These are phyloP conservation scores for Chanos chanos DNA, from an alignment of 2,797 vertebrate genomes.

Conservation along the genomic window DNA sequence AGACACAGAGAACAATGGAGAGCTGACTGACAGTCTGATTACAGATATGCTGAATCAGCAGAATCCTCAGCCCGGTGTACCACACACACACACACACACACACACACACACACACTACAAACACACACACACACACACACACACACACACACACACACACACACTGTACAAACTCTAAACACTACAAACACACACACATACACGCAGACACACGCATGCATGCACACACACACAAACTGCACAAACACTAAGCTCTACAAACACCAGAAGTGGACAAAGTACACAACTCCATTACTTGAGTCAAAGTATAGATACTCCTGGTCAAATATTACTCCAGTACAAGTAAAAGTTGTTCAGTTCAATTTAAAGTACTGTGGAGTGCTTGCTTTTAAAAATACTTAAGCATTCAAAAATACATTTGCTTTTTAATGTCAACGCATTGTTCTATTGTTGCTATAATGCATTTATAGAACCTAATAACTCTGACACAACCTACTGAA, in stretches of 20 bases:
- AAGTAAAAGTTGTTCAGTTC: too few relatives aligned
- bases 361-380: too few relatives aligned
- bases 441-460: too few relatives aligned
- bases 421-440: too few relatives aligned
- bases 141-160: neutral
- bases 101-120: slow-evolving; percentile 5
- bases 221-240: slow-evolving; percentile 9
- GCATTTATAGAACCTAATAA: too few relatives aligned
- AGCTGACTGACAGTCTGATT: slow-evolving; percentile 25
- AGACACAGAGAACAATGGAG: slow-evolving; percentile 33
- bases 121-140: slow-evolving; percentile 4
- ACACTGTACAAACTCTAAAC: neutral
- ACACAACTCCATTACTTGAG: neutral
- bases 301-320: neutral
- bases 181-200: neutral
- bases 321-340: too few relatives aligned
- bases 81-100: neutral
- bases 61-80: slow-evolving; percentile 14
- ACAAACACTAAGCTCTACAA: slow-evolving; percentile 1
- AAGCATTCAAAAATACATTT: too few relatives aligned
- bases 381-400: too few relatives aligned
- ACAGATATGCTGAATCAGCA: slow-evolving; percentile 41
- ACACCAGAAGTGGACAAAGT: too few relatives aligned
- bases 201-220: neutral
- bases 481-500: too few relatives aligned